These are phyloP conservation scores for Bostrychus sinensis DNA, from an alignment of 2,113 vertebrate genomes.

Conservation along the genomic window DNA sequence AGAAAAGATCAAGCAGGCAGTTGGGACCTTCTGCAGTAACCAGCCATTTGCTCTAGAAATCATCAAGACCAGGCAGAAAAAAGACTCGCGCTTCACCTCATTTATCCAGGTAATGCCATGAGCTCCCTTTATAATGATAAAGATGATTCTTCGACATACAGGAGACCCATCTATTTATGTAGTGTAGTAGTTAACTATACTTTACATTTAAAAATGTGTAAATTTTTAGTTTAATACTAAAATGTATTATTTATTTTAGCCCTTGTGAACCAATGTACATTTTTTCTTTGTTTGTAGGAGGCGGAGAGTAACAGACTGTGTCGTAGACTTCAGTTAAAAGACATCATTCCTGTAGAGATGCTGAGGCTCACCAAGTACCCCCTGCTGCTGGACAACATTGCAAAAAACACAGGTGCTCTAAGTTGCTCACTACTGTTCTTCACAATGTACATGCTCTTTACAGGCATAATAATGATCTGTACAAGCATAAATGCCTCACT, in stretches of 20 bases:
- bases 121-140: not conserved
- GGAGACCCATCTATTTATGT: too few relatives aligned
- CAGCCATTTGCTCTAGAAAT: constrained; percentile 96
- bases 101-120: constrained; percentile 86
- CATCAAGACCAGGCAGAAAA: constrained; percentile 97
- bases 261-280: not conserved
- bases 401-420: constrained; percentile 91
- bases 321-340: constrained; percentile 94
- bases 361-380: constrained; percentile 97
- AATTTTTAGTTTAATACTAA: too few relatives aligned
- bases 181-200: too few relatives aligned
- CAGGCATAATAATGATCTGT: not conserved
- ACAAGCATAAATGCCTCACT: not conserved
- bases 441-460: constrained; percentile 1
- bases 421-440: not conserved
- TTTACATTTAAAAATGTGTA: too few relatives aligned
- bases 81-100: constrained; percentile 92
- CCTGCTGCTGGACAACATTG: constrained; percentile 94
- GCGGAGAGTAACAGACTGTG: constrained; percentile 96
- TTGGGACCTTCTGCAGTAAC: constrained; percentile 97
- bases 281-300: constrained; percentile 81
- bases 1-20: constrained; percentile 93
- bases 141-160: too few relatives aligned
- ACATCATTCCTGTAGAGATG: constrained; percentile 98
- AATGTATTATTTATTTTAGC: too few relatives aligned